These are phyloP conservation scores for Podotricha telesiphe DNA, from an alignment of 2,888 invertebrate genomes.

Conservation along the genomic window DNA sequence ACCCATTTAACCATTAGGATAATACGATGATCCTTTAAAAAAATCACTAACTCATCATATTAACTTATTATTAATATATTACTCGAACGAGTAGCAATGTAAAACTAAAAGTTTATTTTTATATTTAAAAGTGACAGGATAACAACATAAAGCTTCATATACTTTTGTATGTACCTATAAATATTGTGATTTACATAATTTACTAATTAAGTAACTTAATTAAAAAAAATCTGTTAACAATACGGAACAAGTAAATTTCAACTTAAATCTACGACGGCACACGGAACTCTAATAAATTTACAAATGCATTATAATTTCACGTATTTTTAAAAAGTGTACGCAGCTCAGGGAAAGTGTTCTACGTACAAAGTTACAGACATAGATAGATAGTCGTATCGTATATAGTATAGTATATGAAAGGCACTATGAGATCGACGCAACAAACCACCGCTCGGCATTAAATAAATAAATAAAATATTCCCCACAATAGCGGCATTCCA, in stretches of 20 bases:
- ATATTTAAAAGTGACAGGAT: no score
- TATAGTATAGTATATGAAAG: not conserved
- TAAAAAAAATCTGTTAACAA: not conserved
- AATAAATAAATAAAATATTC: conserved; percentile 26
- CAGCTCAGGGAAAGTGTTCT: conserved; percentile 17
- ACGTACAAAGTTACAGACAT: not conserved
- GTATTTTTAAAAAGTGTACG: conserved; percentile 11
- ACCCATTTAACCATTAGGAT: no score
- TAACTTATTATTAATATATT: no score
- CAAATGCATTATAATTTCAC: not conserved
- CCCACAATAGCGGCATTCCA: conserved; percentile 33
- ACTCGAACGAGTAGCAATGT: no score
- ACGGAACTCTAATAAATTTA: not conserved
- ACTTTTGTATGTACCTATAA: no score
- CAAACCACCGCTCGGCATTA: not conserved
- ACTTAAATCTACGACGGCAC: not conserved
- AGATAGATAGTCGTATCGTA: not conserved
- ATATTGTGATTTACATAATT: no score
- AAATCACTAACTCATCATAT: no score
- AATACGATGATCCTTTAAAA: no score
- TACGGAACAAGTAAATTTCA: not conserved
- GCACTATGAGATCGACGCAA: conserved; percentile 6
- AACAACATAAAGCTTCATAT: no score
- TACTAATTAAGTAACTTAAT: no score
- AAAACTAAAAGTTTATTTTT: no score